phyloP scores from a whole-genome alignment of 2,113 vertebrate genomes.

The Lycocorax pyrrhopterus region DNA sequence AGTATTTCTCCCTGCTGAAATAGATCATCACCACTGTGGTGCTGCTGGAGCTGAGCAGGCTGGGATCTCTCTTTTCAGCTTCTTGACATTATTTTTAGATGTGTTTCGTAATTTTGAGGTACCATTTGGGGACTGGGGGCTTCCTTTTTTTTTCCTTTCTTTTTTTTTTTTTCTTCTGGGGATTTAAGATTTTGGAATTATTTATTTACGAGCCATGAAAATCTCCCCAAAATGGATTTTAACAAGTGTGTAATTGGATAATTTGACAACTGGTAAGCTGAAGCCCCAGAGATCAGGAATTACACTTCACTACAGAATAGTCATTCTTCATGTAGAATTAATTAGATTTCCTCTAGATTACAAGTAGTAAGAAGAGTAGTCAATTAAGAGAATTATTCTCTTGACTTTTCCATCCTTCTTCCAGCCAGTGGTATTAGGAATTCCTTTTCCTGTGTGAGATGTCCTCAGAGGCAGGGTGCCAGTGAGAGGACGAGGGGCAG shows the following conservation, averaged over 20 bases:
- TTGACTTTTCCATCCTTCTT: conserved; percentile 6
- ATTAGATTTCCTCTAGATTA: conserved; percentile 62
- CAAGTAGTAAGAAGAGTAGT: conserved; percentile 1
- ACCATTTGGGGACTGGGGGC: fast-evolving
- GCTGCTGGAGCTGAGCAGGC: neutral
- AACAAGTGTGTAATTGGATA: conserved; percentile 46
- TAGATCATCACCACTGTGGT: neutral
- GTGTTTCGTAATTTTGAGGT: neutral
- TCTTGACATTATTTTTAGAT: neutral
- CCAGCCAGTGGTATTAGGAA: neutral
- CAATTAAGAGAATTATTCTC: conserved; percentile 49
- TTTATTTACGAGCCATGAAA: conserved; percentile 48
- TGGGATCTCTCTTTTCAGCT: neutral
- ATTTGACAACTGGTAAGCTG: conserved; percentile 41
- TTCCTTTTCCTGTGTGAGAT: neutral
- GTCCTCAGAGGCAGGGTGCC: neutral
- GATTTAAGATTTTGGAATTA: conserved; percentile 19
- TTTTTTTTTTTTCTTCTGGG: neutral
- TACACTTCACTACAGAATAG: conserved; percentile 25
- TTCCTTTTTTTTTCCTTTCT: neutral
- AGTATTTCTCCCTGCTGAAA: neutral
- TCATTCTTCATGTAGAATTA: conserved; percentile 49
- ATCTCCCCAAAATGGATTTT: conserved; percentile 47
- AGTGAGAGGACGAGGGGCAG: neutral
- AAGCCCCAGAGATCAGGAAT: conserved; percentile 42